Conservation (phyloP, 2,113 vertebrate species). For the Austrofundulus limnaeus region DNA sequence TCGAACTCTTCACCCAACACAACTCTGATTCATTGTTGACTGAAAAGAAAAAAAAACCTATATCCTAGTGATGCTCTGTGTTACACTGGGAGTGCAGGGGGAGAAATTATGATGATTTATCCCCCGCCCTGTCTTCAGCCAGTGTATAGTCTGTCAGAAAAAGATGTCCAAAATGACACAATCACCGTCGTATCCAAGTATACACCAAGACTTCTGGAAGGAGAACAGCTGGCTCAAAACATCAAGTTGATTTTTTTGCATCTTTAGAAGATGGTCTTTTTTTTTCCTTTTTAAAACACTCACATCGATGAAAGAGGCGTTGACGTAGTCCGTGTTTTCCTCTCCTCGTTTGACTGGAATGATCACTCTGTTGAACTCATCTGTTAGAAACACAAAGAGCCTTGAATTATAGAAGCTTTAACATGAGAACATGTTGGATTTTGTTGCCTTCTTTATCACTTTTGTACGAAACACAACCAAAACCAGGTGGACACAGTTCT, state of each 20-base stretch:
- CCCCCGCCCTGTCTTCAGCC: too few species aligned
- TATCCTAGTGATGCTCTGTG: too few species aligned
- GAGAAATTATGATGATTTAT: too few species aligned
- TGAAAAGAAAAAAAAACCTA: too few species aligned
- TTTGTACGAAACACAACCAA: too few species aligned
- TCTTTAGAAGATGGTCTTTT: conserved; percentile 27
- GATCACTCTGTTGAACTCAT: conserved; percentile 98
- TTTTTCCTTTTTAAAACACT: conserved; percentile 66
- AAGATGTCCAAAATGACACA: too few species aligned
- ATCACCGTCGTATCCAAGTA: too few species aligned
- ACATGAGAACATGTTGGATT: neutral
- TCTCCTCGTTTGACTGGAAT: conserved; percentile 98
- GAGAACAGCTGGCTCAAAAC: neutral
- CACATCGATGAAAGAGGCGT: conserved; percentile 97
- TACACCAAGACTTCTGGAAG: neutral
- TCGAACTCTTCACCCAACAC: too few species aligned
- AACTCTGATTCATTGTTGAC: too few species aligned
- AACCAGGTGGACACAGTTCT: too few species aligned
- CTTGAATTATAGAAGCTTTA: conserved; percentile 10
- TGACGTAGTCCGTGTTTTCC: conserved; percentile 97
- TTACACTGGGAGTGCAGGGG: too few species aligned
- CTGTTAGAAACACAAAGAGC: conserved; percentile 72
- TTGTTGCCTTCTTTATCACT: conserved; percentile 13
- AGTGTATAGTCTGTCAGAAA: too few species aligned
- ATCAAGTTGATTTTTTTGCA: conserved; percentile 4